Conservation (phyloP, 1,140 invertebrate genomes). For the Drosophila erecta region DNA sequence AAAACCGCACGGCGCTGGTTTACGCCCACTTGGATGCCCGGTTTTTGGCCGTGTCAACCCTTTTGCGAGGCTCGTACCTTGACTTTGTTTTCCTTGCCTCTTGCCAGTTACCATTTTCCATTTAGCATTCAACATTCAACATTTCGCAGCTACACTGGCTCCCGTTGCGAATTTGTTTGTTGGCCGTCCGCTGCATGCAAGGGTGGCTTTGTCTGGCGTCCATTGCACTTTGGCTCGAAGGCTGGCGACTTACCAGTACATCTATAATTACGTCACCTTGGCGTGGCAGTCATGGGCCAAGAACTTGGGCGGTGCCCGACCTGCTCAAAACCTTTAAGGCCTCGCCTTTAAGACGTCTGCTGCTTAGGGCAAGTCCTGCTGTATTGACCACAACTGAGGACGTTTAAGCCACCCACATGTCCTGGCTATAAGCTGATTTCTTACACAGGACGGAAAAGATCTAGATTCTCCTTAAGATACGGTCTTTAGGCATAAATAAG, state of each 20-base stretch:
- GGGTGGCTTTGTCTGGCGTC: conserved; percentile 61
- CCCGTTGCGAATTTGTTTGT: conserved; percentile 39
- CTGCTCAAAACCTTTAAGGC: conserved; percentile 10
- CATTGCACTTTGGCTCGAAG: conserved; percentile 69
- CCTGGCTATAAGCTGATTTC: conserved; percentile 67
- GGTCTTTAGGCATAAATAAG: no score
- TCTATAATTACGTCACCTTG: conserved; percentile 80
- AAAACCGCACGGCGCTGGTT: conserved; percentile 41
- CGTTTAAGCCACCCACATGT: conserved; percentile 23
- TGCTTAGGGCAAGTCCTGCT: conserved; percentile 10
- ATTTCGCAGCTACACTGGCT: conserved; percentile 32
- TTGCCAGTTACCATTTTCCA: conserved; percentile 1
- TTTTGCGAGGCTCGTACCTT: conserved; percentile 40
- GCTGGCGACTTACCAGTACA: conserved; percentile 56
- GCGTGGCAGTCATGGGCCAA: conserved; percentile 47
- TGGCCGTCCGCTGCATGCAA: conserved; percentile 36
- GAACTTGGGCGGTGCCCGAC: conserved; percentile 29
- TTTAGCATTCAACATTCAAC: conserved; percentile 17
- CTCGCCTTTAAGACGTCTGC: conserved; percentile 24
- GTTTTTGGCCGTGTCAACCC: conserved; percentile 53
- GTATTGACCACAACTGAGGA: conserved; percentile 61
- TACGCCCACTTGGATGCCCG: conserved; percentile 60
- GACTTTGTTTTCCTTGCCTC: conserved; percentile 37
- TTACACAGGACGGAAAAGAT: background rate
- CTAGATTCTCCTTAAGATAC: background rate